Evolutionary conservation across 2,113 vertebrate genomes (phyloP).

Genomic region (Pterocles gutturalis): DNA sequence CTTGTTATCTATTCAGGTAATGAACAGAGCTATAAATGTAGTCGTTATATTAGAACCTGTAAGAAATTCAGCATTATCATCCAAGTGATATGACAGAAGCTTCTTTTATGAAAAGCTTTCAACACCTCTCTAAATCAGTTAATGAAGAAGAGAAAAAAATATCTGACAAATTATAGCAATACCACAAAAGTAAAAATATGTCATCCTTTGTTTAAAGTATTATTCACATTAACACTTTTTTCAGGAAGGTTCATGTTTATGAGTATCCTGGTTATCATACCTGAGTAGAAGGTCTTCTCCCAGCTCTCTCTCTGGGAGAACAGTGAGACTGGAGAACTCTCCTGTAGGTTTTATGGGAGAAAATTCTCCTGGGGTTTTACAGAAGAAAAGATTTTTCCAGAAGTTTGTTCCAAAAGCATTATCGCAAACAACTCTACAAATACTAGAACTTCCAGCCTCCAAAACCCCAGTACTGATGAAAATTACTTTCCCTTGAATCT

Average conservation of each 20-base stretch:
- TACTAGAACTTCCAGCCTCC: background rate
- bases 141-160: background rate
- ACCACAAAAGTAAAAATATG: background rate
- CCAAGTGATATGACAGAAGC: background rate
- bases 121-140: background rate
- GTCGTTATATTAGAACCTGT: background rate
- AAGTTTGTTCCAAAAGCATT: background rate
- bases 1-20: constrained; percentile 28
- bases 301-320: background rate
- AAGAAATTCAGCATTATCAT: constrained; percentile 32
- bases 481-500: background rate
- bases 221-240: background rate
- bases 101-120: constrained; percentile 22
- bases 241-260: background rate
- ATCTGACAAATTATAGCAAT: background rate
- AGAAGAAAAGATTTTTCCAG: background rate
- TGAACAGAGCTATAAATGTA: background rate
- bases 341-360: background rate
- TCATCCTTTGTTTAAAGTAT: background rate
- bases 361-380: background rate
- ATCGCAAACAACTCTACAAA: background rate
- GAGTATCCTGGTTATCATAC: background rate
- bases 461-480: background rate
- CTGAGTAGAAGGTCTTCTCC: background rate
- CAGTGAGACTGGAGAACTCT: background rate